Evolutionary conservation across 2,888 invertebrate species (phyloP).

Genomic region (Apeira syringaria): DNA sequence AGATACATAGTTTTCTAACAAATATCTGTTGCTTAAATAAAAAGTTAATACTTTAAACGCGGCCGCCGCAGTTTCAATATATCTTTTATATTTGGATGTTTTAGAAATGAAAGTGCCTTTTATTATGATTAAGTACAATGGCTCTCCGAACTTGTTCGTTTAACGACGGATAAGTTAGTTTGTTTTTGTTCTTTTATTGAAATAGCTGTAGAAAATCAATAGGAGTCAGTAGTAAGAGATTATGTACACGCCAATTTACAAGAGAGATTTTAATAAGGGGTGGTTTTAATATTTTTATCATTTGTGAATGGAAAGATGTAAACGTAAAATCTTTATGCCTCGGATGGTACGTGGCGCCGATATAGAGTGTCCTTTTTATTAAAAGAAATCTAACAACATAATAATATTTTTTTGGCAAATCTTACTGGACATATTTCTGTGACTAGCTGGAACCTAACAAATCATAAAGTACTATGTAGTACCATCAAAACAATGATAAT

Average conservation of each 20-base stretch:
- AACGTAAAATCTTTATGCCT: too few species aligned
- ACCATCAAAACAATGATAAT: too few species aligned
- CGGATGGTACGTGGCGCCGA: too few species aligned
- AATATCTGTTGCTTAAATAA: conserved; percentile 16
- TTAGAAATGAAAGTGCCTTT: conserved; percentile 18
- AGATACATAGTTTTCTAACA: conserved; percentile 14
- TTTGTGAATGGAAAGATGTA: too few species aligned
- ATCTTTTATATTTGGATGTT: conserved; percentile 16
- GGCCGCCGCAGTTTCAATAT: conserved; percentile 19
- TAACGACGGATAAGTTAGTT: conserved; percentile 20
- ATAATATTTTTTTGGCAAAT: too few species aligned
- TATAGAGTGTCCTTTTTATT: too few species aligned
- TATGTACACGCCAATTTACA: neutral
- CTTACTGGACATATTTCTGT: too few species aligned
- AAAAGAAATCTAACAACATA: too few species aligned
- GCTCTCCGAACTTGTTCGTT: conserved; percentile 26
- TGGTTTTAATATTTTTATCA: too few species aligned
- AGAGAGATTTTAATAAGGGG: too few species aligned
- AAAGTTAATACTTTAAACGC: neutral
- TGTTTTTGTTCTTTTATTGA: conserved; percentile 24
- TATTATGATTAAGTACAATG: conserved; percentile 28
- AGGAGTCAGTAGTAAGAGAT: conserved; percentile 10
- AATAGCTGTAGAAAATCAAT: conserved; percentile 11
- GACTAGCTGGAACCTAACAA: too few species aligned
- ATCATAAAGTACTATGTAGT: too few species aligned